Evolutionary conservation across 2,888 invertebrate species (phyloP), one percentile per base, ranked within the genome.

Genomic region (Cryptophagus acutangulus): DNA sequence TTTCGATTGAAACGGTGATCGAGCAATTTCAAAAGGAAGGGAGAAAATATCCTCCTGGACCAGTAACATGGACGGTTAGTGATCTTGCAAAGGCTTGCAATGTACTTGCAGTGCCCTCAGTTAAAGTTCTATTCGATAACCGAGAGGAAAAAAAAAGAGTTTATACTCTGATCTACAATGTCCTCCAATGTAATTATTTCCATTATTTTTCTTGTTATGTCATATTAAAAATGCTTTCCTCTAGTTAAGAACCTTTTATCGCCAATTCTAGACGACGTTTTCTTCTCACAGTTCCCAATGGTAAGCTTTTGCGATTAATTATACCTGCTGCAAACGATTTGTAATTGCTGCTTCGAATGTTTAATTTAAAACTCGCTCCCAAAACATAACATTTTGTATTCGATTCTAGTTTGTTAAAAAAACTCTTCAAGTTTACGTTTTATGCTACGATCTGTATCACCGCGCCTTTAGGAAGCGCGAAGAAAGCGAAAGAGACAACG

Each of bases 71-170:
- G 69, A 70, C 66, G 2, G 66, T 67, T 10, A 57, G 64, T 36
- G 70, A 71, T 52, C 74, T 79, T 2, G 57, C 78, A 33, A 78
- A 79, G 63, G 78, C 79, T 12, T 78, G 74, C 12, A 62, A 71
- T 18, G 66, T 80, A 3, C 66, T 79, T 13, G 65, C 64, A 50
- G 71, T 71, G 16, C 78, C 78, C 1, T 75, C 78, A 0, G 46
- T 67, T 40, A 53, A 61, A 1, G 75, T 75, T 0, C 54, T 66
- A 10, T 81, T 81, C 51, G 62, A 62, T 1, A 81, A 84, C 57
- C 83, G 84, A 53, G 82, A 82, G 40, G 82, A 84, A 59, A 84
- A 84, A 82, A 70, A 84, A 41, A 72, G 80, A 48, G 84, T 84
- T 15, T 83, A 82, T 54, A 79, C 82, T 1, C 72, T 85, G 20